These are phyloP conservation scores for Corythaeola cristata DNA, from an alignment of 2,113 vertebrate genomes.

Conservation along the genomic window DNA sequence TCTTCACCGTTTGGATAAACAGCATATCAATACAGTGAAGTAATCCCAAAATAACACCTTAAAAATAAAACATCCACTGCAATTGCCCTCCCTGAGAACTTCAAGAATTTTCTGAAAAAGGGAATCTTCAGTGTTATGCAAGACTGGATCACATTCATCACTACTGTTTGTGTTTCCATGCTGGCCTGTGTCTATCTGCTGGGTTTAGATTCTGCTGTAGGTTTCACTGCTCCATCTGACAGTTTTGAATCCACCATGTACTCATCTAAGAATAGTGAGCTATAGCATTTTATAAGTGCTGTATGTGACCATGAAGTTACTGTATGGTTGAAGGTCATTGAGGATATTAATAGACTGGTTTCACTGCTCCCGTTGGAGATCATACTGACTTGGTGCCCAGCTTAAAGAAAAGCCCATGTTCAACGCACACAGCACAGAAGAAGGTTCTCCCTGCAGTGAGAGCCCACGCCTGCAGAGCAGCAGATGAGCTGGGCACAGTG, in stretches of 20 bases:
- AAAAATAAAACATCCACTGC: slow-evolving; percentile 19
- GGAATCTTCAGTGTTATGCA: neutral
- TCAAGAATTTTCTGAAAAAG: neutral
- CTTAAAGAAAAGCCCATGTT: neutral
- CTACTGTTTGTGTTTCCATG: neutral
- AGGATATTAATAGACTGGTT: neutral
- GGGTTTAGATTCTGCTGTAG: neutral
- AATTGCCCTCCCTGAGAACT: neutral
- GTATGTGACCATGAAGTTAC: neutral
- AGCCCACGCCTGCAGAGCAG: neutral
- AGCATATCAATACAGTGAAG: slow-evolving; percentile 31
- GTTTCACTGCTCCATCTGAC: neutral
- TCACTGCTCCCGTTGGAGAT: neutral
- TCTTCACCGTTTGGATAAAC: slow-evolving; percentile 29
- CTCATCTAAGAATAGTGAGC: neutral
- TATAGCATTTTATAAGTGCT: neutral
- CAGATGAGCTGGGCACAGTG: neutral
- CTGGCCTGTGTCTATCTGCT: neutral
- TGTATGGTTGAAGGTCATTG: neutral
- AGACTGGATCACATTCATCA: neutral
- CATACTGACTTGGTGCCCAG: neutral
- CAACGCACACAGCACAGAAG: neutral
- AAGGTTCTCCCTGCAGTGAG: accelerated
- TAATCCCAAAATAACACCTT: slow-evolving; percentile 38
- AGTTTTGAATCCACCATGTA: neutral